A percentile compares a stretch with the other conserved stretches of the same genome.
Conservation (phyloP, 2,113 vertebrate species). For the Clarias batrachus region DNA sequence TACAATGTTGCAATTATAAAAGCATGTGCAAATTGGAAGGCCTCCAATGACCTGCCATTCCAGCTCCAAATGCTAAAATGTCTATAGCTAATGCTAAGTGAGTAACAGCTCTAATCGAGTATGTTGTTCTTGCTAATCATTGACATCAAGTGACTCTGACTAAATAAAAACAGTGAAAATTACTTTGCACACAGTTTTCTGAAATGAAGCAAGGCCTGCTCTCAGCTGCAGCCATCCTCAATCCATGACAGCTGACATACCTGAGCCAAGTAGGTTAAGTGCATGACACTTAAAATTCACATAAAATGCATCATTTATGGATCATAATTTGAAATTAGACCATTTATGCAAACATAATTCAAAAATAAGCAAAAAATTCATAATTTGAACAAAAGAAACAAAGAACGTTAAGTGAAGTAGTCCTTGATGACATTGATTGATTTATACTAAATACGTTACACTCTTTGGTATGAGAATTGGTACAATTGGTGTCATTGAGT, state of each 20-base stretch:
- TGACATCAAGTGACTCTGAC: neutral
- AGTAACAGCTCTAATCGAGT: neutral
- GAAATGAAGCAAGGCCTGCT: neutral
- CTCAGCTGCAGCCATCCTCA: neutral
- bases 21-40: no score
- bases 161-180: neutral
- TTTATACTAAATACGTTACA: neutral
- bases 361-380: neutral
- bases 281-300: neutral
- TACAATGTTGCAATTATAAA: neutral
- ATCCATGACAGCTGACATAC: neutral
- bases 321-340: no score
- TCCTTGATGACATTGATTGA: neutral
- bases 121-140: neutral
- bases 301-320: no score
- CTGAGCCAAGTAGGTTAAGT: neutral
- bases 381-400: neutral
- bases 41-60: neutral
- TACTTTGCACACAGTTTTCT: neutral
- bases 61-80: neutral
- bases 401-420: neutral
- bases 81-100: neutral
- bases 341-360: no score
- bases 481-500: neutral
- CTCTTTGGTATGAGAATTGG: neutral